Percentiles rank a stretch among this genome's conserved stretches.
These are phyloP conservation scores for Bujurquina vittata DNA, from an alignment of 2,113 vertebrate genomes.

Conservation along the genomic window DNA sequence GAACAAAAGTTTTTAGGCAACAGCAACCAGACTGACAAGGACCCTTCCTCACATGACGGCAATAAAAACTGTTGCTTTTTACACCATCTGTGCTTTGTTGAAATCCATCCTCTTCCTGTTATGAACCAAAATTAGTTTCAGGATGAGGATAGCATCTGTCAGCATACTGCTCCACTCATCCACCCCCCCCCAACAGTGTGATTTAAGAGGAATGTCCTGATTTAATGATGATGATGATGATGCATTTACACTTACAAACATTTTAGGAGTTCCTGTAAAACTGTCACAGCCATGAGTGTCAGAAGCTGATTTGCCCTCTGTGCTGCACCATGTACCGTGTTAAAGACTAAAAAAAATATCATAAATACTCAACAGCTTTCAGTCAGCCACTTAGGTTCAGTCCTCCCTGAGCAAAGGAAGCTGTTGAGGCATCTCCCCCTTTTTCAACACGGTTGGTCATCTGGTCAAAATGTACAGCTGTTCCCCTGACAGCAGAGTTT, in stretches of 20 bases:
- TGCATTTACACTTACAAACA: constrained; percentile 43
- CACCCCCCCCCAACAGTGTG: constrained; percentile 17
- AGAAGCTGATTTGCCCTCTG: constrained; percentile 5
- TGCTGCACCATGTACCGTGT: constrained; percentile 4
- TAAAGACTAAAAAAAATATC: constrained; percentile 13
- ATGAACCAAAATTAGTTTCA: constrained; percentile 43
- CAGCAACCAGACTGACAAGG: constrained; percentile 15
- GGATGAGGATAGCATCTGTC: constrained; percentile 52
- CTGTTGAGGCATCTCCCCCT: constrained; percentile 24
- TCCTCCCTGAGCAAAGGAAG: constrained; percentile 29
- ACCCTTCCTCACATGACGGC: constrained; percentile 26
- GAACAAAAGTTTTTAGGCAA: constrained; percentile 21
- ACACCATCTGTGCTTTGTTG: constrained; percentile 41
- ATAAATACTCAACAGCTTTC: constrained; percentile 26
- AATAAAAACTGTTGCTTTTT: constrained; percentile 28
- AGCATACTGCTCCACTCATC: constrained; percentile 17
- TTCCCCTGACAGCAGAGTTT: constrained; percentile 34
- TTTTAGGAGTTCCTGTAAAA: constrained; percentile 34
- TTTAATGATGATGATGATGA: constrained; percentile 61
- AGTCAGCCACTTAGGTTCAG: constrained; percentile 39
- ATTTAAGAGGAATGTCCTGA: constrained; percentile 66
- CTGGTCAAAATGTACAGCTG: constrained; percentile 53
- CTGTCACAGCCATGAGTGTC: constrained; percentile 22
- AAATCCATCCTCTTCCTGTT: constrained; percentile 62
- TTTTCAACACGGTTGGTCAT: constrained; percentile 29